Base-by-base conservation (phyloP, 2,113 vertebrate genomes). In the Salvator merianae region DNA sequence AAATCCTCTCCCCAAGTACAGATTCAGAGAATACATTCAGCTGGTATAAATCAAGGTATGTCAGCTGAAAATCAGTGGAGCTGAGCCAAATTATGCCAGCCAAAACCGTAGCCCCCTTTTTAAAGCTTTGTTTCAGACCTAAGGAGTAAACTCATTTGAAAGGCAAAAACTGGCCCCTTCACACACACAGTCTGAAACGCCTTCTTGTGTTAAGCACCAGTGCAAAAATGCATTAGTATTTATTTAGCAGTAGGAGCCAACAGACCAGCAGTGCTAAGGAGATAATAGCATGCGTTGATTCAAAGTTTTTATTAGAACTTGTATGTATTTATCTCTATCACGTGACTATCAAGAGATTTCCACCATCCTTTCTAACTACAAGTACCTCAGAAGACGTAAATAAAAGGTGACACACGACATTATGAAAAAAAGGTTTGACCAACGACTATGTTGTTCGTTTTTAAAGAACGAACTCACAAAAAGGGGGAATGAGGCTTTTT, bases 51-150 rank as follows among this genome's bases (percentile, higher is more conserved):
- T 55, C 72, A 72, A 73, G n/a, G 43, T 73, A 32, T 7, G 24
- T 55, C 55, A 65, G 22, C 53, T 62, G 18, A 62, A 59, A 78
- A 78, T 73, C 77, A 79, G 69, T 73, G 55, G 76, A 79, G 83
- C 83, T 73, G 59, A 32, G 24, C 77, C 77, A 73, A 85, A 79
- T 73, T 85, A 85, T 73, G 55, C 69, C 55, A 79, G 40, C 22
- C 53, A 36, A 79, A 79, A 85, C 38, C 77, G 40, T 73, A 79
- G 77, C 83, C 40, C 59, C 73, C 65, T 73, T 79, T 79, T 69
- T 73, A 73, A 79, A 85, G 69, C 83, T 85, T 85, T 85, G 83
- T 85, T 85, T 85, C 83, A 79, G 77, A 84, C 40, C 73, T 34
- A 26, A 40, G 24, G 43, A 1, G 18, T 14, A 55, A 2, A 0